Evolutionary conservation across 2,797 vertebrate species (phyloP).

Genomic region (Takifugu rubripes): DNA sequence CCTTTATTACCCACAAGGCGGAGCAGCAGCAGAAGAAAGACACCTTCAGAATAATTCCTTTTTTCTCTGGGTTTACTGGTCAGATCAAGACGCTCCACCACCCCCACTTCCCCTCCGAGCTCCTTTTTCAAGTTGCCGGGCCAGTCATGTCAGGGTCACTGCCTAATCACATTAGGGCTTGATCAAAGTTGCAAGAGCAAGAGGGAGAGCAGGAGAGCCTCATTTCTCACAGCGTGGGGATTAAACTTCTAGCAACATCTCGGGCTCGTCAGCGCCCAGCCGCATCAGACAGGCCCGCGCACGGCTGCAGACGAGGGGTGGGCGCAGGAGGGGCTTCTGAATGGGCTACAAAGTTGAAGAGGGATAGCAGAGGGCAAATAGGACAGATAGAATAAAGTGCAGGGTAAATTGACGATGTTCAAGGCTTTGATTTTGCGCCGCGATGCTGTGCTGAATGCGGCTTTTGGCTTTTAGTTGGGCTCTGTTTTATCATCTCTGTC

Average conservation of each 20-base stretch:
- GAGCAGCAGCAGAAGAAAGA: conserved; percentile 64
- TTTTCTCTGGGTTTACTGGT: conserved; percentile 67
- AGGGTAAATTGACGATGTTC: conserved; percentile 49
- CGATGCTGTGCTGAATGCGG: conserved; percentile 13
- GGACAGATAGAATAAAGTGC: conserved; percentile 35
- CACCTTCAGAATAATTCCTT: conserved; percentile 76
- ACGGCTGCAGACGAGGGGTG: conserved; percentile 50
- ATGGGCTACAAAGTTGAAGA: conserved; percentile 69
- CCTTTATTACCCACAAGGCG: conserved; percentile 84
- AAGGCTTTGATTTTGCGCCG: conserved; percentile 24
- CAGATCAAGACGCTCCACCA: conserved; percentile 53
- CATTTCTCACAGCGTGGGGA: conserved; percentile 71
- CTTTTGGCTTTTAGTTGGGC: conserved; percentile 30
- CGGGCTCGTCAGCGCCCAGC: conserved; percentile 46
- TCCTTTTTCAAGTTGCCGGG: conserved; percentile 66
- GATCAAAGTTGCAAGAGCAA: conserved; percentile 75
- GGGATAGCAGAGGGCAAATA: conserved; percentile 63
- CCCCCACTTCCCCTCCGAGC: conserved; percentile 7
- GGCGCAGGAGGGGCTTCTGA: conserved; percentile 44
- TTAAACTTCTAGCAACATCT: conserved; percentile 70
- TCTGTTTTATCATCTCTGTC: conserved; percentile 42
- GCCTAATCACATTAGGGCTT: conserved; percentile 75
- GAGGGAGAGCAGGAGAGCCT: conserved; percentile 60
- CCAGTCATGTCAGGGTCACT: conserved; percentile 77
- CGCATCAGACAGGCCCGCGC: conserved; percentile 44